Percentiles rank a stretch among this genome's conserved stretches.
Conservation (phyloP, 2,888 invertebrate genomes). For the Polymixis lichenea region DNA sequence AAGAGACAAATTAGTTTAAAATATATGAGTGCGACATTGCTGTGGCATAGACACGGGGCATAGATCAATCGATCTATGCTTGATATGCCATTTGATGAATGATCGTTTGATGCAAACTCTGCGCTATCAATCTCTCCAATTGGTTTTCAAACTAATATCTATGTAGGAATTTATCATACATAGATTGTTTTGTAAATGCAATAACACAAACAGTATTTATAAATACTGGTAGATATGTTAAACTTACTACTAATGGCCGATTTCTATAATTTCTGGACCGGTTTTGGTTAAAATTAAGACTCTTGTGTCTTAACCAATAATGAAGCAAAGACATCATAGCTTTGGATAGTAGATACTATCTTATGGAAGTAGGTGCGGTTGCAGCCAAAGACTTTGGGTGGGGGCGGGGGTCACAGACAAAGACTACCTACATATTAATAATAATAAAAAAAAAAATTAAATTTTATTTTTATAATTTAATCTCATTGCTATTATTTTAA, state of each 20-base stretch:
- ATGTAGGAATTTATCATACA: background rate
- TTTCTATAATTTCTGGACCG: too few species aligned
- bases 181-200: background rate
- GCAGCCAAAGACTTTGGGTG: too few species aligned
- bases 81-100: background rate
- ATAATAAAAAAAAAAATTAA: too few species aligned
- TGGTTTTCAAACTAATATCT: constrained; percentile 3
- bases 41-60: background rate
- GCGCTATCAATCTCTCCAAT: background rate
- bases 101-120: background rate
- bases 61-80: background rate
- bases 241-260: background rate
- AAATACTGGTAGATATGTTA: background rate
- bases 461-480: too few species aligned
- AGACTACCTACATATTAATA: too few species aligned
- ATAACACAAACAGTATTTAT: background rate
- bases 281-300: too few species aligned
- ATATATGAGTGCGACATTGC: constrained; percentile 14
- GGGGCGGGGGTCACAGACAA: too few species aligned
- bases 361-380: too few species aligned
- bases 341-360: too few species aligned
- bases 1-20: constrained; percentile 25
- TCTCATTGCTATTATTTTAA: too few species aligned
- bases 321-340: too few species aligned
- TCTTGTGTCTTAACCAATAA: too few species aligned